Percentiles rank a stretch among this genome's conserved stretches.
These are phyloP conservation scores for Cenopis cana DNA, from an alignment of 2,888 invertebrate genomes.

Conservation along the genomic window DNA sequence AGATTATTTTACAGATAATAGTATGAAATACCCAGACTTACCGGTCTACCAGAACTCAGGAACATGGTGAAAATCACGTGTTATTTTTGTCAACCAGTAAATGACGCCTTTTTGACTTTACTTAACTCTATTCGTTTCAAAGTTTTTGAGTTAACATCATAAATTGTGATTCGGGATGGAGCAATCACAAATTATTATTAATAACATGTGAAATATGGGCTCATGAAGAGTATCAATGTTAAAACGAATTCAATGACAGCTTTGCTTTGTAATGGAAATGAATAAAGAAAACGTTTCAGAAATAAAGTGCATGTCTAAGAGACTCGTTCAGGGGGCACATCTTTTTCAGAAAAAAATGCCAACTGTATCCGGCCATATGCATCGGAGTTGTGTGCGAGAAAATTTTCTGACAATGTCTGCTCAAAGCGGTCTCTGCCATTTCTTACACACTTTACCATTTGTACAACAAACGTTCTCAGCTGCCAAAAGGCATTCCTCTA, in stretches of 20 bases:
- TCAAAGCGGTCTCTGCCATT: conserved; percentile 1
- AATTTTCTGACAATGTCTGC: neutral
- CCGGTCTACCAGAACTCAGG: neutral
- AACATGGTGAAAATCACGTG: neutral
- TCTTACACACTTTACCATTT: conserved; percentile 7
- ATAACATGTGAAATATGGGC: too few species aligned
- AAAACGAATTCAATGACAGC: too few species aligned
- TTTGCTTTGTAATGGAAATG: too few species aligned
- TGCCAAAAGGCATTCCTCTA: conserved; percentile 26
- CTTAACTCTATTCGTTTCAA: too few species aligned
- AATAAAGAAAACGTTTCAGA: too few species aligned
- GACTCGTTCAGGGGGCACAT: neutral
- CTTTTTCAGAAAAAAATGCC: neutral
- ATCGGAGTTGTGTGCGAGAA: neutral
- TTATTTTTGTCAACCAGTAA: neutral
- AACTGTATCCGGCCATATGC: neutral
- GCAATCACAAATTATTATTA: too few species aligned
- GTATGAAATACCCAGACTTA: neutral
- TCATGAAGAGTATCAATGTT: too few species aligned
- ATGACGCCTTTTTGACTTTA: too few species aligned
- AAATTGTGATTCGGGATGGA: too few species aligned
- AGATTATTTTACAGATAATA: too few species aligned
- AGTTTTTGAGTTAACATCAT: too few species aligned
- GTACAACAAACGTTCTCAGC: conserved; percentile 20
- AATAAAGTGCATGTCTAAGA: too few species aligned